Base-by-base conservation (phyloP, 2,797 vertebrate species). In the Tangara arthus region DNA sequence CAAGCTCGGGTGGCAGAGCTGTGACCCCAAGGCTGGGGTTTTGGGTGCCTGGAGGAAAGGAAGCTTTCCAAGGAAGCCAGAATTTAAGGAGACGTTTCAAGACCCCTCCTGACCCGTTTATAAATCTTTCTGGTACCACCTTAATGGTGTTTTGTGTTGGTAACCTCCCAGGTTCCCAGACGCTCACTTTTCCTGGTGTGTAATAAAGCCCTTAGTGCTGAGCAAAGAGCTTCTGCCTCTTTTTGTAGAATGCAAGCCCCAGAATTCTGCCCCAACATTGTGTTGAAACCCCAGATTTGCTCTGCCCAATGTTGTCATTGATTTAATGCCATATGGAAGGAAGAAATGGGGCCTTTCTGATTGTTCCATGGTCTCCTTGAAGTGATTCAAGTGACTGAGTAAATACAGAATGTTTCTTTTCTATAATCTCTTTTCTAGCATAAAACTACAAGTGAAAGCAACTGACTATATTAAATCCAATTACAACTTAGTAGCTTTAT, bases 401-500 rank as follows among this genome's bases (percentile, higher is more conserved):
- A 70, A 93, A 63, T 24, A 53, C 13, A 49, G n/a, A 60, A 73
- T 1, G 0, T 64, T 89, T 86, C n/a, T 89, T 41, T 49, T 30
- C 35, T 57, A 6, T 60, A 52, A 49, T 80, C 22, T 35, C 10
- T 59, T 88, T 59, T 79, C 47, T 61, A 69, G 50, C 41, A 11
- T 28, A 82, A 69, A 73, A 46, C 49, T 82, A 56, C 63, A n/a
- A 64, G 66, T 57, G 68, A 88, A 86, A 73, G 52, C 52, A 73
- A 68, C 44, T 73, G 79, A 88, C 75, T n/a, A 26, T 49, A 42
- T 59, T 78, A 73, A 90, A 90, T 89, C 50, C 39, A 93, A 47
- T 93, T 95, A 79, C 68, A 87, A 14, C 30, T 72, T 68, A 80
- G 47, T 80, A 84, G 35, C 71, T 80, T 90, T 80, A 39, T 61